These are phyloP conservation scores for Mya arenaria DNA, from an alignment of 1,140 invertebrate genomes.

Conservation along the genomic window DNA sequence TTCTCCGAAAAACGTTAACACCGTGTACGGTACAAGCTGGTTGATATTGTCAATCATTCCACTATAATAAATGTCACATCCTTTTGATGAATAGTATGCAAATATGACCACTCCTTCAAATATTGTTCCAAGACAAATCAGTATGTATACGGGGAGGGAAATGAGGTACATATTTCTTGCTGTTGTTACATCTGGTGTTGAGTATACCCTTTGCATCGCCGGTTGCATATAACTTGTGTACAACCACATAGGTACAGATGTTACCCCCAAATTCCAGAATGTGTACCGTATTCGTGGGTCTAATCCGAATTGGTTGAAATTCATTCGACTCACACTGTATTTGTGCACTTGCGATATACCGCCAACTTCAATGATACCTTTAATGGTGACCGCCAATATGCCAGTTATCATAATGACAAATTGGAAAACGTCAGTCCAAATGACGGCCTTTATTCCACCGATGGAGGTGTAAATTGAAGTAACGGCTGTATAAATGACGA, in stretches of 20 bases:
- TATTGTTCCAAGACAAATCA: not conserved
- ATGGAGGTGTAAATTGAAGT: conserved; percentile 11
- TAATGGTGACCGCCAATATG: not conserved
- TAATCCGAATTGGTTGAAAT: not conserved
- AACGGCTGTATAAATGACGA: not conserved
- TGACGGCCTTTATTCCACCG: conserved; percentile 23
- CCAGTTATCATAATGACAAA: conserved; percentile 5
- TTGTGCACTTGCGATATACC: not conserved
- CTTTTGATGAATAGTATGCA: conserved; percentile 1
- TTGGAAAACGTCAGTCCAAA: conserved; percentile 37
- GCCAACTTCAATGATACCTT: not conserved
- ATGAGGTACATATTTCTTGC: conserved; percentile 8
- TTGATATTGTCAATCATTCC: conserved; percentile 14
- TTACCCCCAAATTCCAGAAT: not conserved
- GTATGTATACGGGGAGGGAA: not conserved
- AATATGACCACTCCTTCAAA: conserved; percentile 3
- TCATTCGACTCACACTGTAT: not conserved
- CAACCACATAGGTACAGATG: not conserved
- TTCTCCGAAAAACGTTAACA: not conserved
- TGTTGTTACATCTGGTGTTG: not conserved
- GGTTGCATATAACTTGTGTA: not conserved
- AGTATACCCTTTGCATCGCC: conserved; percentile 24
- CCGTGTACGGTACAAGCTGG: conserved; percentile 13
- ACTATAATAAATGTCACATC: conserved; percentile 3
- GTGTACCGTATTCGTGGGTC: conserved; percentile 15